Evolutionary conservation across 92 coral and sea anemone genomes (phyloP), one percentile per base, ranked within the genome.

Genomic region (Parazoanthus darwini): DNA sequence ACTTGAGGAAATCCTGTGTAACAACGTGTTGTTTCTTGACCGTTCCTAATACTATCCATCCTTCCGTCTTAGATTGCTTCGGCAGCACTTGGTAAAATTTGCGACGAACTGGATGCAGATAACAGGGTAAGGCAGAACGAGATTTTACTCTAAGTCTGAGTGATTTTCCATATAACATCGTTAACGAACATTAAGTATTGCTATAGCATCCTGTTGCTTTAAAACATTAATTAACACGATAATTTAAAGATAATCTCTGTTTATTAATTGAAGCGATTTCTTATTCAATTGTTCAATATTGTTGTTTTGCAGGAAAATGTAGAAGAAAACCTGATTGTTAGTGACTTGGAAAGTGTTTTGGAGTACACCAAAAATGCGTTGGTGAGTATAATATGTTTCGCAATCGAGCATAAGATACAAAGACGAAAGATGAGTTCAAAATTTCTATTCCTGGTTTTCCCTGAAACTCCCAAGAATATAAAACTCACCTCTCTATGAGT

Each of bases 251-350:
- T 18, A 71, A 39, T 9, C 42, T 75, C 9, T 74, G 26, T 59
- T 15, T 58, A 11, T 14, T n/a, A n/a, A n/a, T n/a, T 35, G 35
- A 82, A 70, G 37, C 58, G 44, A 8, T 43, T 4, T 3, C 48
- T 4, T 3, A 43, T 33, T 22, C 39, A n/a, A 0, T 79, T 63
- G 23, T 50, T 37, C 18, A 14, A 3, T 36, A 26, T 15, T 77
- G n/a, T 70, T 35, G 46, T 76, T 46, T 43, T 74, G 1, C 89
- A 94, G 98, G 97, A 97, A 95, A 91, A 90, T 72, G 88, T 92
- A 81, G 99, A 97, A 68, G 99, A 97, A 89, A 97, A 95, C 50
- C 96, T 97, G 74, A 92, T 97, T 82, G 94, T 95, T 73, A 92
- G 93, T 91, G 99, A 97, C 85, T 78, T 97, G 48, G 77, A 82